Evolutionary conservation across 2,113 vertebrate genomes (phyloP), one percentile per base, ranked within the genome.

Genomic region (Alouatta palliata): DNA sequence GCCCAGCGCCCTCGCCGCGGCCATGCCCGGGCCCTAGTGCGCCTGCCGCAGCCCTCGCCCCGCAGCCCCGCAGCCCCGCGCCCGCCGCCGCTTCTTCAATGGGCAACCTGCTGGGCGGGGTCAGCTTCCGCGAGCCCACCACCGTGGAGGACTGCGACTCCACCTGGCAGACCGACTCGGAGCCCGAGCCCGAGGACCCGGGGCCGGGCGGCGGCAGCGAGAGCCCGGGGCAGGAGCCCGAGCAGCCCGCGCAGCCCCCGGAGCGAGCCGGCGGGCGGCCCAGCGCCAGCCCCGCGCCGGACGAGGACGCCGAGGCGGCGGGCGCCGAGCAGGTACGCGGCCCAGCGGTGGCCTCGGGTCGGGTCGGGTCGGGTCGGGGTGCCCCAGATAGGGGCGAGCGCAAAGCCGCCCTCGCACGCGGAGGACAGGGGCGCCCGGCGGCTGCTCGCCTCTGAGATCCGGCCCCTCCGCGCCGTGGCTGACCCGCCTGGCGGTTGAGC

Each of bases 61-160:
- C 1, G 79, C 52, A n/a, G 58, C 93, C 68, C 68, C n/a, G 58
- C 87, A 90, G 88, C 96, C 94, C 80, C 79, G 80, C 76, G 84
- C 95, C 95, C 54, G 86, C 93, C 32, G 94, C 76, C 71, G 92
- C 93, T 77, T 98, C 96, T 89, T 97, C 98, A 91, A 98, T 98
- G 98, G 98, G 98, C 98, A 98, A 98, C 97, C 96, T 98, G 97
- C 97, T 98, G 56, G 98, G 98, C 97, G 98, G 98, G 66, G 98
- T 96, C 98, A 98, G 98, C 96, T 98, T 98, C 96, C 98, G 98
- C 97, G 98, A 99, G 98, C 98, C 98, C 97, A 98, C 98, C 98
- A 98, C 98, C 88, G 98, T 98, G 97, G 98, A 98, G 96, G 98
- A 98, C 93, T 98, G 98, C 91, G 98, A 99, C 96, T 98, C 98